Conservation (phyloP, 2,888 invertebrate genomes). For the Agriopis aurantiaria region DNA sequence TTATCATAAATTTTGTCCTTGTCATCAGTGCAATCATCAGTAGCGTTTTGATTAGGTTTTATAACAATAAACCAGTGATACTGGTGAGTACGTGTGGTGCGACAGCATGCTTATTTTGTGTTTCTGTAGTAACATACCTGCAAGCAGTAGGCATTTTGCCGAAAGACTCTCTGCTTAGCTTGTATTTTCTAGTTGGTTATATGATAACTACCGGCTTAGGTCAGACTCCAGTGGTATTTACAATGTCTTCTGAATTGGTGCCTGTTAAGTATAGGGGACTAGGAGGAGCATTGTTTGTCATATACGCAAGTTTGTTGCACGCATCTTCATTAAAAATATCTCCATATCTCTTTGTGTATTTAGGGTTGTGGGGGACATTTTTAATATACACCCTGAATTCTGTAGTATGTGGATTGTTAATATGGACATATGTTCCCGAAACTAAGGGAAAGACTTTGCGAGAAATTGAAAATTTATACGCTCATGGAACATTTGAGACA, state of each 20-base stretch:
- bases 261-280: constrained; percentile 34
- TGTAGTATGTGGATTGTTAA: constrained; percentile 13
- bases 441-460: constrained; percentile 31
- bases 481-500: constrained; percentile 14
- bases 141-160: not conserved
- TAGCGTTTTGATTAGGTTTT: constrained; percentile 7
- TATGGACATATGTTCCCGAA: constrained; percentile 33
- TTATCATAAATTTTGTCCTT: not conserved
- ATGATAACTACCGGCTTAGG: constrained; percentile 1
- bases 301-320: constrained; percentile 11
- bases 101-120: not conserved
- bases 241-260: constrained; percentile 22
- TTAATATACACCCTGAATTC: constrained; percentile 19
- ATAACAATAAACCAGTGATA: constrained; percentile 10
- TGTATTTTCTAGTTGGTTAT: constrained; percentile 17
- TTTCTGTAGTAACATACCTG: constrained; percentile 1
- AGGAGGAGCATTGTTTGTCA: constrained; percentile 23
- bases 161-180: constrained; percentile 8
- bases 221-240: not conserved
- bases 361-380: constrained; percentile 29
- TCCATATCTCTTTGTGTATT: constrained; percentile 25
- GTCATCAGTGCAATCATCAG: not conserved
- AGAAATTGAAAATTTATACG: constrained; percentile 32
- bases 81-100: not conserved
- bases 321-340: constrained; percentile 17